Base-by-base conservation (phyloP, 2,113 vertebrate species). In the Gnathonemus echidnorhynchus region DNA sequence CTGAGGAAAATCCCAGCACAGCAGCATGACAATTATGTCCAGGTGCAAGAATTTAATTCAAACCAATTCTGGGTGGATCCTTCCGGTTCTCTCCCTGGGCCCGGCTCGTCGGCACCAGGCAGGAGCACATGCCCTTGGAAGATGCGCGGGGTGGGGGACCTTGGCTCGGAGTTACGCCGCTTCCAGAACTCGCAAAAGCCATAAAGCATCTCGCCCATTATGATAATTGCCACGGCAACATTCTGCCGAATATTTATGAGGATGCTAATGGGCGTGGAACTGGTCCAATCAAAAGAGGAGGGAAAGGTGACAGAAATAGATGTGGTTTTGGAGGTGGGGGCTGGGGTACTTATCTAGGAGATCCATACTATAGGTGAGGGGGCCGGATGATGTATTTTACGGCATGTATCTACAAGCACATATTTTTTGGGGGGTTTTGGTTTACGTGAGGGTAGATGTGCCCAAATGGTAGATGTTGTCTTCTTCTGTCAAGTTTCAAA, bases 21-120 rank as follows among this genome's bases (percentile, higher is more conserved):
- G 97, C 97, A 89, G 97, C 96, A 93, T 93, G 94, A 97, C 97
- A 97, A 98, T 99, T 99, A 98, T 94, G 97, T 98, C 97, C 98
- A 99, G 97, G 98, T 98, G 98, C 97, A 99, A 97, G 97, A 96
- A 97, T 97, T 98, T 97, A 97, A 99, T 98, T 98, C 97, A 96
- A 98, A 56, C 97, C 97, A 97, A 98, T 97, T 98, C 97, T 97
- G 96, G 97, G 97, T 97, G 97, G 96, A 97, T 98, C 95, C 92
- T 96, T 97, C 95, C 96, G 95, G 94, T 96, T 95, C 92, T 95
- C 95, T 95, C 90, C 90, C 91, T 95, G 93, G 93, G 93, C 92
- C 94, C 91, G 92, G 92, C 94, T 86, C 83, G 48, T 96, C 95
- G 96, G 96, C 96, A 96, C 96, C 95, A 95, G 94, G 92, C 92